phyloP scores from a whole-genome alignment of 23 tunicate species.

The Trididemnum clinides region DNA sequence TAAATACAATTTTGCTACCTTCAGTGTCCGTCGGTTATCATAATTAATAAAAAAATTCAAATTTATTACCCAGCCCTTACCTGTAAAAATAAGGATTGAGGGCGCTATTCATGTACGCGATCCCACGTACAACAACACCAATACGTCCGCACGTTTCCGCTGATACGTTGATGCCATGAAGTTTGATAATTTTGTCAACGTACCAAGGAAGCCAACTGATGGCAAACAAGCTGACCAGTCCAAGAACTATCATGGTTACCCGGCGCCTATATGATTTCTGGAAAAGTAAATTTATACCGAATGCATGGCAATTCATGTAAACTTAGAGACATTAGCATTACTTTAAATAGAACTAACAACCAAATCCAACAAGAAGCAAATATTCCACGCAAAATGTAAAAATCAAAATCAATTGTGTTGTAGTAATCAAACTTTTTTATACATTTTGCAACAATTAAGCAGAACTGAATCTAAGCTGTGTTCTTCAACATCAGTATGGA shows the following conservation, averaged over 20 bases:
- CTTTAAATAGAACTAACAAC: not conserved
- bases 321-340: too few relatives aligned
- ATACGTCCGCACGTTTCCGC: constrained; percentile 34
- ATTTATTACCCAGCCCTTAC: too few relatives aligned
- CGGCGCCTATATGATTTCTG: constrained; percentile 73
- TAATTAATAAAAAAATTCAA: too few relatives aligned
- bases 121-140: constrained; percentile 45
- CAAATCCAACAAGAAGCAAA: not conserved
- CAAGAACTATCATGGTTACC: constrained; percentile 79
- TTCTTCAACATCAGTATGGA: too few relatives aligned
- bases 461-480: too few relatives aligned
- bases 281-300: not conserved
- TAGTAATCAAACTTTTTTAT: too few relatives aligned
- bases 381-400: not conserved
- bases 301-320: too few relatives aligned
- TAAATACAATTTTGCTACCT: too few relatives aligned
- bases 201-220: constrained; percentile 94
- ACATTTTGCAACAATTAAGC: too few relatives aligned
- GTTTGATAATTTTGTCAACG: constrained; percentile 42
- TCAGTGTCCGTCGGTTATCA: too few relatives aligned
- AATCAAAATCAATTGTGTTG: too few relatives aligned
- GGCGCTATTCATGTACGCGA: constrained; percentile 88
- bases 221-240: constrained; percentile 59
- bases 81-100: constrained; percentile 96
- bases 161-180: constrained; percentile 49